Conservation (phyloP, 2,113 vertebrate species). For the Datnioides undecimradiatus region DNA sequence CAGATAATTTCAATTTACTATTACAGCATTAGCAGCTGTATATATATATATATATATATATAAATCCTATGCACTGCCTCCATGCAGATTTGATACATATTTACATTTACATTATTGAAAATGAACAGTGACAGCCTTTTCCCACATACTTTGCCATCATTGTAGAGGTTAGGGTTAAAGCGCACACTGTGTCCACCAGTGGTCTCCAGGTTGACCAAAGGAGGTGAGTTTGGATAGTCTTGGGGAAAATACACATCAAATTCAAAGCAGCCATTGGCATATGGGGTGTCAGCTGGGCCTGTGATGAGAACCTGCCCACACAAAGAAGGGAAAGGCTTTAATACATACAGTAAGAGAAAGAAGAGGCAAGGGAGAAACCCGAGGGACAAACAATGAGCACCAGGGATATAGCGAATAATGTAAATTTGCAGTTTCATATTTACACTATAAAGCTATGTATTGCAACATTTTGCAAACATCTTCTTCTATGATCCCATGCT, state of each 20-base stretch:
- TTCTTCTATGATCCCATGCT: too few relatives aligned
- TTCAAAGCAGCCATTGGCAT: slow-evolving; percentile 98
- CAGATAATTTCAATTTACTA: too few relatives aligned
- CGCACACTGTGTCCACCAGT: slow-evolving; percentile 97
- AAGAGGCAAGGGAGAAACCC: too few relatives aligned
- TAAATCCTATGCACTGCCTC: too few relatives aligned
- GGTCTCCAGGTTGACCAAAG: slow-evolving; percentile 98
- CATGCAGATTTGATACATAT: neutral
- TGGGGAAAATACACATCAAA: slow-evolving; percentile 99
- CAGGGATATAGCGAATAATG: too few relatives aligned
- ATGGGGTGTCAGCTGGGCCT: slow-evolving; percentile 96
- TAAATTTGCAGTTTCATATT: too few relatives aligned
- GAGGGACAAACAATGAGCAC: too few relatives aligned
- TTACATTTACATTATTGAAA: neutral
- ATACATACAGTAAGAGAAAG: neutral
- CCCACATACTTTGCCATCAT: slow-evolving; percentile 94
- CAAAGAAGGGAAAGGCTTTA: neutral
- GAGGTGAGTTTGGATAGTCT: slow-evolving; percentile 98
- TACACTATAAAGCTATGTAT: too few relatives aligned
- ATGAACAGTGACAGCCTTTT: neutral
- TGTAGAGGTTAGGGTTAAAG: slow-evolving; percentile 99
- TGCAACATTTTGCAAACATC: too few relatives aligned
- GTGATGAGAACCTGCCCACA: slow-evolving; percentile 93
- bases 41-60: too few relatives aligned
- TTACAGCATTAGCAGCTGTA: too few relatives aligned